phyloP scores from a whole-genome alignment of 2,797 vertebrate genomes.

The Nyctibius grandis region DNA sequence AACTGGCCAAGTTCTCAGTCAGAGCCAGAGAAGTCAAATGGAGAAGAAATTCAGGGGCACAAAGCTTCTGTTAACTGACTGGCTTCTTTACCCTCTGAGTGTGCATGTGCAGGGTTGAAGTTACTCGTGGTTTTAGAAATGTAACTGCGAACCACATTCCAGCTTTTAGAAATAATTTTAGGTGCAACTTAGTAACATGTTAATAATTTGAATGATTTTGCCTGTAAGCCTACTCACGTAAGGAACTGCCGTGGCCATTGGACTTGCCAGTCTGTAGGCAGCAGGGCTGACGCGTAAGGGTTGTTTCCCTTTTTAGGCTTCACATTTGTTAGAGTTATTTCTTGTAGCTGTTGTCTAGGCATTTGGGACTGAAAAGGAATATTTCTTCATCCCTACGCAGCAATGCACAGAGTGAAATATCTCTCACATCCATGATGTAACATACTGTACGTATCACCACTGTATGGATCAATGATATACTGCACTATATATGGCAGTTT shows the following conservation, averaged over 20 bases:
- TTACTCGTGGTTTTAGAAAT: background rate
- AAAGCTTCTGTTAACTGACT: background rate
- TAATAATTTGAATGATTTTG: no score
- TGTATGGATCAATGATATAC: no score
- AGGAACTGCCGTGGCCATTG: no score
- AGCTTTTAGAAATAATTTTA: background rate
- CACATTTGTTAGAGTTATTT: background rate
- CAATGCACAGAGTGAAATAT: background rate
- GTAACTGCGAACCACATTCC: background rate
- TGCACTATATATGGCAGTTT: background rate
- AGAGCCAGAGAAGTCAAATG: background rate
- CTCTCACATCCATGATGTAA: background rate
- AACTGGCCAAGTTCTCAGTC: background rate
- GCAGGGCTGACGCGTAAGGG: fast-evolving
- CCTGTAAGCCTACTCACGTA: no score
- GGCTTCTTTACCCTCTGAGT: background rate
- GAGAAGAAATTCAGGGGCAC: background rate
- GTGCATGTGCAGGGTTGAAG: background rate
- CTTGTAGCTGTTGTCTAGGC: background rate
- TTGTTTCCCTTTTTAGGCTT: background rate
- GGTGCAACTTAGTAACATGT: background rate
- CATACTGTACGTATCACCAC: background rate
- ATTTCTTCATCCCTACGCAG: background rate
- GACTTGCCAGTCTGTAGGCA: no score
- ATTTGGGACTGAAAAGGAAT: background rate